These are phyloP conservation scores for Chrosomus eos DNA, from an alignment of 2,797 vertebrate species.

Conservation along the genomic window DNA sequence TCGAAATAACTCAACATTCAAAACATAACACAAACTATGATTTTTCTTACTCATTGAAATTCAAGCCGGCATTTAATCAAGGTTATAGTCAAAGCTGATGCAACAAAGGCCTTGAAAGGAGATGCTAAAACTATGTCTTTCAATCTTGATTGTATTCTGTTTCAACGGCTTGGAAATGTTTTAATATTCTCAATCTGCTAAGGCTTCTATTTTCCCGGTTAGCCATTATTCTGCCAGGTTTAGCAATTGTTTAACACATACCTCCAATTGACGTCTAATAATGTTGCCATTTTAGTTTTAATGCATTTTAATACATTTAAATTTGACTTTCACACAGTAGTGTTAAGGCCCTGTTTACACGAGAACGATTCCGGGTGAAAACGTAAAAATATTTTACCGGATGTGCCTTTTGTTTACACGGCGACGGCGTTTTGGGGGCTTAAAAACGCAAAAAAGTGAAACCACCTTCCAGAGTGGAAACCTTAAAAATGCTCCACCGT, in stretches of 20 bases:
- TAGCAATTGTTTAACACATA: not conserved
- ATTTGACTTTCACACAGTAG: not conserved
- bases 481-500: too few relatives aligned
- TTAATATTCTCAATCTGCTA: not conserved
- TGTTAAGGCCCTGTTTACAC: too few relatives aligned
- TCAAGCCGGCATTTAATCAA: conserved; percentile 21
- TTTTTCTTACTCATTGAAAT: conserved; percentile 22
- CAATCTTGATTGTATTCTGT: conserved; percentile 9
- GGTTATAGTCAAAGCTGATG: conserved; percentile 48
- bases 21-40: conserved; percentile 5
- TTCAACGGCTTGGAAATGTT: not conserved
- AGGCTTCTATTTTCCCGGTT: not conserved
- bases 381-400: too few relatives aligned
- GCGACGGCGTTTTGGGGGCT: too few relatives aligned
- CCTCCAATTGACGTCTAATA: not conserved
- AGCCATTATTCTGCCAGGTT: not conserved
- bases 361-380: too few relatives aligned
- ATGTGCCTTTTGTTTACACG: too few relatives aligned
- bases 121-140: conserved; percentile 19
- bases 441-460: too few relatives aligned
- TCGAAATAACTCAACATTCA: conserved; percentile 8
- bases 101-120: conserved; percentile 32
- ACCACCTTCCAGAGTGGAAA: too few relatives aligned
- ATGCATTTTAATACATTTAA: not conserved
- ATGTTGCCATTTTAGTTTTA: not conserved